Evolutionary conservation across 1,140 invertebrate genomes (phyloP), one percentile per base, ranked within the genome.

Genomic region (Drosophila melanogaster): DNA sequence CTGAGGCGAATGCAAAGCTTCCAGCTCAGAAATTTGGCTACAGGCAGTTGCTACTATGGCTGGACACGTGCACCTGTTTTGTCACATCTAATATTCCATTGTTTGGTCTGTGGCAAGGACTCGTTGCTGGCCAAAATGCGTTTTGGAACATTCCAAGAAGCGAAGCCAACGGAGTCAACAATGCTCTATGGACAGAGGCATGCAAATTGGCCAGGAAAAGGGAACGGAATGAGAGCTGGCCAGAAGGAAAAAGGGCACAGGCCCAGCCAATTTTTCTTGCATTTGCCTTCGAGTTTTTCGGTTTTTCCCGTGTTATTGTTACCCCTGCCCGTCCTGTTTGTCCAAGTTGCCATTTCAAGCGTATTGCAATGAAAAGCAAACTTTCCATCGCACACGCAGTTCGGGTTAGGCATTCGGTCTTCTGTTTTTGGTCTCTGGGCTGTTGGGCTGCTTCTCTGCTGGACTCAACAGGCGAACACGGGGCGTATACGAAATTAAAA

Each of bases 301-400:
- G 46, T 49, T 74, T 24, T 62, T n/a, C 22, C 53, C 41, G 37
- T 35, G 59, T 38, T 70, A 70, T 49, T 69, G 33, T 11, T 67
- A 41, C 30, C 44, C 19, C 43, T 47, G n/a, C 50, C 60, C 38
- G 73, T 79, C 76, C 67, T 87, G 84, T 87, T 87, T 87, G 84
- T 87, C 84, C 86, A 87, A 89, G 84, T 89, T 89, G 84, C 84
- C 84, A 89, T 89, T 89, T 89, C 84, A 90, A 83, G 80, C 84
- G 80, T 89, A 79, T 69, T 69, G 77, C 77, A 89, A 89, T 90
- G 84, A 89, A 89, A 84, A 89, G 77, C 76, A 89, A 89, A 89
- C 84, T 87, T 90, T 89, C 69, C 74, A 73, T 71, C 72, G 59
- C 47, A 64, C 41, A 75, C 46, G 38, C 56, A 41, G 33, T 40